Evolutionary conservation across 2,888 invertebrate species (phyloP).

Genomic region (Drosophila vallismaia): DNA sequence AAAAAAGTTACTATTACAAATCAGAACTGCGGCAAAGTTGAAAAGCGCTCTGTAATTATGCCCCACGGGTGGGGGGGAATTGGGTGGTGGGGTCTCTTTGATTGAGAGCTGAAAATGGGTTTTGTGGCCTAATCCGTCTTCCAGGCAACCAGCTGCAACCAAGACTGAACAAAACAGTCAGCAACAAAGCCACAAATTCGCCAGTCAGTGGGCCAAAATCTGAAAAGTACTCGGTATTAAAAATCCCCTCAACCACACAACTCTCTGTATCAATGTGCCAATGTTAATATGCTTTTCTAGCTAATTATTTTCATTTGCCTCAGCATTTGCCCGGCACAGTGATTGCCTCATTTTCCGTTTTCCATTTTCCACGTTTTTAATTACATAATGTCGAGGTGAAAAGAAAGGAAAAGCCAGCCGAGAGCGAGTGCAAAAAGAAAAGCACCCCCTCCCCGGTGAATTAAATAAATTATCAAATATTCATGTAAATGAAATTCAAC

Average conservation of each 20-base stretch:
- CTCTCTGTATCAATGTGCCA: slow-evolving; percentile 66
- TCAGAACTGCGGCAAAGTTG: slow-evolving; percentile 74
- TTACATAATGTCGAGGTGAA: slow-evolving; percentile 54
- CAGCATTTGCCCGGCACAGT: slow-evolving; percentile 9
- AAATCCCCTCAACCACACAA: slow-evolving; percentile 47
- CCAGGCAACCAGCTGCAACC: slow-evolving; percentile 37
- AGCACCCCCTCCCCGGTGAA: slow-evolving; percentile 14
- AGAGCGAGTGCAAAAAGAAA: slow-evolving; percentile 25
- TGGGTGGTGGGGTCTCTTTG: slow-evolving; percentile 35
- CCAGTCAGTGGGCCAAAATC: slow-evolving; percentile 50
- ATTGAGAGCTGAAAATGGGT: slow-evolving; percentile 75
- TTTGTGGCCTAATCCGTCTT: slow-evolving; percentile 63
- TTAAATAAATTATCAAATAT: slow-evolving; percentile 60
- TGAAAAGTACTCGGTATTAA: slow-evolving; percentile 49
- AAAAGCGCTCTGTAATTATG: slow-evolving; percentile 73
- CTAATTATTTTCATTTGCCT: slow-evolving; percentile 50
- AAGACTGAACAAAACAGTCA: slow-evolving; percentile 13
- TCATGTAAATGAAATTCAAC: slow-evolving; percentile 64
- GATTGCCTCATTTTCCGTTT: slow-evolving; percentile 58
- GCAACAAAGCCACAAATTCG: slow-evolving; percentile 18
- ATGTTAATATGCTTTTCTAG: slow-evolving; percentile 58
- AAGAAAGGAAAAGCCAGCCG: slow-evolving; percentile 28
- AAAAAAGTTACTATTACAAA: slow-evolving; percentile 64
- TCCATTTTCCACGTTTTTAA: slow-evolving; percentile 24
- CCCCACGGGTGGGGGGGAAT: slow-evolving; percentile 9